Evolutionary conservation across 2,888 invertebrate species (phyloP).

Genomic region (Tinea trinotella): DNA sequence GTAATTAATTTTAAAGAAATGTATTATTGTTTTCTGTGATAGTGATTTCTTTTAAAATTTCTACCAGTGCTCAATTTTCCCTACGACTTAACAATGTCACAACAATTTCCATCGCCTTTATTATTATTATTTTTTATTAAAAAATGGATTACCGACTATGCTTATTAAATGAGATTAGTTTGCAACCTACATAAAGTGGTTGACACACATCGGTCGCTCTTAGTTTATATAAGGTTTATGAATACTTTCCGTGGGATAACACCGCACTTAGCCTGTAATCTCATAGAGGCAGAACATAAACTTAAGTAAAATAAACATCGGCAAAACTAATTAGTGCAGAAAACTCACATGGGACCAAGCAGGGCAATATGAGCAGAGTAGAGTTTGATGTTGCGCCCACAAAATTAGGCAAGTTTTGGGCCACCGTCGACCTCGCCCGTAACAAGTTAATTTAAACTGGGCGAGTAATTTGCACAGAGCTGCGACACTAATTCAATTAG

Average conservation of each 20-base stretch:
- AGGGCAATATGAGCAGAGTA: slow-evolving; percentile 19
- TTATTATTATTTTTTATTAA: too few relatives aligned
- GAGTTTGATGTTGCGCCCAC: slow-evolving; percentile 23
- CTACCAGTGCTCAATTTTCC: too few relatives aligned
- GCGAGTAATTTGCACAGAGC: slow-evolving; percentile 21
- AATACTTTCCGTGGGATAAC: background rate
- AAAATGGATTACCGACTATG: too few relatives aligned
- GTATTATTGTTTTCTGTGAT: too few relatives aligned
- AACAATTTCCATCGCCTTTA: too few relatives aligned
- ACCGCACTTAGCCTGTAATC: slow-evolving; percentile 14
- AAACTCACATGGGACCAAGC: slow-evolving; percentile 20
- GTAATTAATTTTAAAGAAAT: too few relatives aligned
- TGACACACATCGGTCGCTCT: background rate
- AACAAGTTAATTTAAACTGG: slow-evolving; percentile 24
- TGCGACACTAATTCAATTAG: slow-evolving; percentile 23
- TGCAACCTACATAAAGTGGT: too few relatives aligned
- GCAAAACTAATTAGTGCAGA: slow-evolving; percentile 22
- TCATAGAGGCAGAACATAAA: slow-evolving; percentile 4
- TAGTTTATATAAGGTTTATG: background rate
- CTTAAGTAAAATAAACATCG: slow-evolving; percentile 22
- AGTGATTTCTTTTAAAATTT: too few relatives aligned
- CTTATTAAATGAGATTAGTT: too few relatives aligned
- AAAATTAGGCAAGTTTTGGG: slow-evolving; percentile 23
- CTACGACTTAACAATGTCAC: too few relatives aligned
- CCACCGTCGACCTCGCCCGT: slow-evolving; percentile 20